Conservation (phyloP, 1,140 invertebrate genomes). For the Zaprionus capensis region DNA sequence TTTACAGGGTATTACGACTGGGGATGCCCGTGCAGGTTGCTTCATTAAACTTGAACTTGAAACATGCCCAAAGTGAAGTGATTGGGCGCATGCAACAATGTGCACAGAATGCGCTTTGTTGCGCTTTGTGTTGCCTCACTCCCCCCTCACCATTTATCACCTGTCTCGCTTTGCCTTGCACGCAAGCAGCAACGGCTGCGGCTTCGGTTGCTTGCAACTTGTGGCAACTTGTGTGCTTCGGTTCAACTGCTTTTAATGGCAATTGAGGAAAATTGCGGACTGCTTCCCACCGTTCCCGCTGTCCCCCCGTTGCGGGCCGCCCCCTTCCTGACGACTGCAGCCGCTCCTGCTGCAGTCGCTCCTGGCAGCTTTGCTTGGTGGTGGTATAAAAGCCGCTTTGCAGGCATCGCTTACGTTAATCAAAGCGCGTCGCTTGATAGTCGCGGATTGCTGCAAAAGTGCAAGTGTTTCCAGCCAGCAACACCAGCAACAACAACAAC, state of each 20-base stretch:
- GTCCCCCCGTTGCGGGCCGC: background rate
- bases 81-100: slow-evolving; percentile 48
- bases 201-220: slow-evolving; percentile 13
- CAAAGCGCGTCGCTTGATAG: slow-evolving; percentile 72
- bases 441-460: slow-evolving; percentile 41
- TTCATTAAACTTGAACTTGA: slow-evolving; percentile 76
- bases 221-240: slow-evolving; percentile 36
- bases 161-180: slow-evolving; percentile 3
- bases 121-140: slow-evolving; percentile 21
- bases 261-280: slow-evolving; percentile 63
- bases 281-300: background rate
- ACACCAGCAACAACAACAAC: slow-evolving; percentile 11
- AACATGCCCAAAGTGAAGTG: slow-evolving; percentile 41
- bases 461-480: slow-evolving; percentile 42
- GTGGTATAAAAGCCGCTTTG: slow-evolving; percentile 70
- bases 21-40: background rate
- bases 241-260: slow-evolving; percentile 55
- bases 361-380: background rate
- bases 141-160: background rate
- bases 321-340: background rate
- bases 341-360: slow-evolving; percentile 15
- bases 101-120: slow-evolving; percentile 44
- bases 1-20: slow-evolving; percentile 21
- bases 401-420: slow-evolving; percentile 58
- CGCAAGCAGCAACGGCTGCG: slow-evolving; percentile 34